Percentiles rank a stretch among this genome's conserved stretches.
Conservation (phyloP, 2,888 invertebrate genomes). For the Polyploca ridens region DNA sequence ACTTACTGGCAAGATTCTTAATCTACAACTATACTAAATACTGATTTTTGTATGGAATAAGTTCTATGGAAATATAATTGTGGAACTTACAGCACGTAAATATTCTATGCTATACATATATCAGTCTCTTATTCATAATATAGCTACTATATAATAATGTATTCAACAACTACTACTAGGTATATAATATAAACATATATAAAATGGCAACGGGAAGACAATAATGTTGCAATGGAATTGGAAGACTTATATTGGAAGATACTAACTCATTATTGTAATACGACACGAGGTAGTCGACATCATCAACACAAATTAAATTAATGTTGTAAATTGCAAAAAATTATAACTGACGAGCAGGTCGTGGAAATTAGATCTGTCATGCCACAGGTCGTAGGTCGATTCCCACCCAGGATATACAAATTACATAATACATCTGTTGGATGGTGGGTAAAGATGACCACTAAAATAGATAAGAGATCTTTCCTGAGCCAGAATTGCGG, state of each 20-base stretch:
- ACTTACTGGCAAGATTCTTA: slow-evolving; percentile 58
- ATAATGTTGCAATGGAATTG: slow-evolving; percentile 23
- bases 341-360: too few relatives aligned
- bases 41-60: slow-evolving; percentile 17
- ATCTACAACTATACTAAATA: slow-evolving; percentile 18
- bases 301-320: too few relatives aligned
- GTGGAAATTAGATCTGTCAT: too few relatives aligned
- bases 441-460: too few relatives aligned
- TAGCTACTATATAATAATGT: slow-evolving; percentile 28
- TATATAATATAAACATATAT: slow-evolving; percentile 14
- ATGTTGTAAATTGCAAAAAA: too few relatives aligned
- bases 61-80: not conserved
- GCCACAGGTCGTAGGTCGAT: too few relatives aligned
- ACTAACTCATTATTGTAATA: not conserved
- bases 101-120: slow-evolving; percentile 18
- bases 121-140: slow-evolving; percentile 43
- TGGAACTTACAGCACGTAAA: not conserved
- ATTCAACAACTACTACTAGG: not conserved
- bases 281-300: not conserved
- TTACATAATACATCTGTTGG: too few relatives aligned
- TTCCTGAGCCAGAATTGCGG: too few relatives aligned
- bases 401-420: too few relatives aligned
- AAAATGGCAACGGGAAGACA: slow-evolving; percentile 23
- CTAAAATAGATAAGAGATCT: too few relatives aligned
- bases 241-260: slow-evolving; percentile 25